Evolutionary conservation across 2,797 vertebrate genomes (phyloP).

Genomic region (Melanotaenia nigrans): DNA sequence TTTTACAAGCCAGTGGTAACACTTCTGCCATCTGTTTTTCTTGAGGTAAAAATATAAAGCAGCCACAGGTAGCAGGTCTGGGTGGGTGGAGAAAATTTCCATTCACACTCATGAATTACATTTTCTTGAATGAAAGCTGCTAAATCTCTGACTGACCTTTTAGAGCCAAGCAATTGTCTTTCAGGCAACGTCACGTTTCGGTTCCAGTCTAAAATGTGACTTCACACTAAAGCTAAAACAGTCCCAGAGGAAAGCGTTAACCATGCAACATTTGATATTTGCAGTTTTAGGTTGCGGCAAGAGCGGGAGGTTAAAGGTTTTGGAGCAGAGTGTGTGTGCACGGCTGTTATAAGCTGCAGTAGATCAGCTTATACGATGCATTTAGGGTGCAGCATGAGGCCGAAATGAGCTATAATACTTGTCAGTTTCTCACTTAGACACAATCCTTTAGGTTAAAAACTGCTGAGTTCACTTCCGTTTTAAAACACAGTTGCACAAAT

Average conservation of each 20-base stretch:
- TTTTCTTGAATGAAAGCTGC: constrained; percentile 56
- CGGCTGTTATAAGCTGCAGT: not conserved
- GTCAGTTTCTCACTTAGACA: constrained; percentile 6
- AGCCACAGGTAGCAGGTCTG: constrained; percentile 48
- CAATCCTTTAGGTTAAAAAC: not conserved
- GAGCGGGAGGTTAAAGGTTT: constrained; percentile 30
- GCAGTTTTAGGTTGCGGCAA: constrained; percentile 31
- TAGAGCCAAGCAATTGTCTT: constrained; percentile 23
- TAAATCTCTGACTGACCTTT: constrained; percentile 43
- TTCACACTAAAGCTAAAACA: constrained; percentile 49
- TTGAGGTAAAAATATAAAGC: not conserved
- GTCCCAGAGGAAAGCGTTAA: constrained; percentile 48
- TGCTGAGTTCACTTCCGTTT: constrained; percentile 39
- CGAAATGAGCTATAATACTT: too few species aligned
- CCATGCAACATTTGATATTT: constrained; percentile 27
- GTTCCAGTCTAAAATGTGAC: constrained; percentile 3
- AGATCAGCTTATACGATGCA: not conserved
- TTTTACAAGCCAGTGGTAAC: constrained; percentile 36
- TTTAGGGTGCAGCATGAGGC: too few species aligned
- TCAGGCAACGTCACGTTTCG: constrained; percentile 37
- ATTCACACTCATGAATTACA: constrained; percentile 52
- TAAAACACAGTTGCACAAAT: constrained; percentile 4
- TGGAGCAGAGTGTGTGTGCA: not conserved
- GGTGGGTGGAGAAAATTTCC: constrained; percentile 27
- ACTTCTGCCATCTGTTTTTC: constrained; percentile 49